phyloP scores from a whole-genome alignment of 2,888 invertebrate genomes.

The Drosophila putrida region DNA sequence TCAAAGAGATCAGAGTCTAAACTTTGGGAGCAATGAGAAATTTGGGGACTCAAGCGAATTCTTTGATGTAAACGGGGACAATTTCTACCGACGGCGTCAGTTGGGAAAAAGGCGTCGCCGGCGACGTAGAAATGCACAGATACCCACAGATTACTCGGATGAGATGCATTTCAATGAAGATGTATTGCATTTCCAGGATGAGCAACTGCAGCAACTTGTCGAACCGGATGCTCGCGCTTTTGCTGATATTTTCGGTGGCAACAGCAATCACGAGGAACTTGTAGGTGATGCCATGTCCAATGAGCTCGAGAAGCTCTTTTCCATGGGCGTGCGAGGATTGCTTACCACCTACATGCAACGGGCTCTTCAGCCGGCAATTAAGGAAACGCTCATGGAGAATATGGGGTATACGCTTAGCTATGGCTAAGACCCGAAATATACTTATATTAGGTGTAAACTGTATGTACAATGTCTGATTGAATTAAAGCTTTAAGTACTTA shows the following conservation, averaged over 20 bases:
- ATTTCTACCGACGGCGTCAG: slow-evolving; percentile 69
- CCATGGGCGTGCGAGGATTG: slow-evolving; percentile 92
- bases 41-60: slow-evolving; percentile 54
- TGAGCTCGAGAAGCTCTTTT: slow-evolving; percentile 94
- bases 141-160: slow-evolving; percentile 49
- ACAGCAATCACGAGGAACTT: slow-evolving; percentile 85
- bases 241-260: slow-evolving; percentile 78
- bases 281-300: slow-evolving; percentile 89
- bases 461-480: slow-evolving; percentile 38
- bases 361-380: slow-evolving; percentile 93
- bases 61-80: slow-evolving; percentile 62
- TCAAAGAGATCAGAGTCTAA: slow-evolving; percentile 60
- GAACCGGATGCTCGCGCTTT: slow-evolving; percentile 83
- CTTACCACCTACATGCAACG: slow-evolving; percentile 94
- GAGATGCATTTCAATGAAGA: slow-evolving; percentile 81
- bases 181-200: slow-evolving; percentile 77
- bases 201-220: slow-evolving; percentile 79
- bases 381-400: slow-evolving; percentile 94
- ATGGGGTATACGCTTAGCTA: slow-evolving; percentile 95
- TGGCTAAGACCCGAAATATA: slow-evolving; percentile 86
- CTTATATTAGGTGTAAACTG: slow-evolving; percentile 8
- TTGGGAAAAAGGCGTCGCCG: slow-evolving; percentile 62
- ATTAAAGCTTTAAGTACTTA: slow-evolving; percentile 52
- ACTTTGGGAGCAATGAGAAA: slow-evolving; percentile 56
- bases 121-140: slow-evolving; percentile 43